Base-by-base conservation (phyloP, 2,888 invertebrate genomes). In the Zygogramma bicolorata region DNA sequence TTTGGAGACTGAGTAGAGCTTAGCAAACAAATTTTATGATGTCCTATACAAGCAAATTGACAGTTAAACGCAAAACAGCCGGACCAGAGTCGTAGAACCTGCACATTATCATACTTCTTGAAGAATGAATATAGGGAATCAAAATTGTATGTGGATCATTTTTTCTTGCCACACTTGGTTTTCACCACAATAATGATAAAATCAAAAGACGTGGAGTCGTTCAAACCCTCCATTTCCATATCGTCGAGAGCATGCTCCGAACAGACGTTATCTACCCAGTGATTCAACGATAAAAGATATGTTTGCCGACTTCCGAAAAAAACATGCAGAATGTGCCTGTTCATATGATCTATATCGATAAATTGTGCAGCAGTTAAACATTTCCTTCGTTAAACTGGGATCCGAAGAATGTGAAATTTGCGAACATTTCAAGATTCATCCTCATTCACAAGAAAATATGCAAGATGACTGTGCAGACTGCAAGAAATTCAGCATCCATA, bases 401-500 rank as follows among this genome's bases (percentile, higher is more conserved):
- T 71, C 77, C 57, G 74, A 75, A 57, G 74, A 77, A 66, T 77
- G 75, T 68, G 62, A 70, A 46, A 40, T 40, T 8, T 77, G 74
- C 34, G 73, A 69, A 27, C 8, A 29, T 15, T 68, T 61, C 49
- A 62, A 68, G 6, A 25, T 53, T 22, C 53, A 74, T 57, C 27
- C n/a, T 10, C 59, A 70, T 59, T 31, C n/a, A 18, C 65, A 57
- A 40, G 58, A 70, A 62, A 63, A 58, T 18, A 27, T 46, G 22
- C 25, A 46, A 42, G 10, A 22, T n/a, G 34, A 65, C 8, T 72
- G 68, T 68, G 53, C 46, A 22, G 27, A 22, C 22, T 60, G 68
- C 29, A 57, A 40, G 18, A 29, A 29, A 46, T 69, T 42, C 25
- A 46, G 46, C 10, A 25, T 63, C 15, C 42, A 73, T 25, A 61